These are phyloP conservation scores for cat (Felis catus) DNA, from an alignment of 2,113 vertebrate genomes.

Conservation along the genomic window DNA sequence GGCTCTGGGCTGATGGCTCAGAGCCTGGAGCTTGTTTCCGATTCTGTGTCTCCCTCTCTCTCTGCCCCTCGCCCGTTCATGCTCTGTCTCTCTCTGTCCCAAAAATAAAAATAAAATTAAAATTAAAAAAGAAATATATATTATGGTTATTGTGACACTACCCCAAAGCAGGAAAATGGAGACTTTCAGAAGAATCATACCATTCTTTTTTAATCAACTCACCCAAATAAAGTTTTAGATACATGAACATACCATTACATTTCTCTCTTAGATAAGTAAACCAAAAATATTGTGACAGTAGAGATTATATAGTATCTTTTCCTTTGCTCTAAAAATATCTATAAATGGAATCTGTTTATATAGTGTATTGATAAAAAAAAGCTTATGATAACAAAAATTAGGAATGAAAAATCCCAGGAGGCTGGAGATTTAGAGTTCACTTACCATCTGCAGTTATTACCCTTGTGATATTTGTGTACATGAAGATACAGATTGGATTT, in stretches of 20 bases:
- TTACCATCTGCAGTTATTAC: constrained; percentile 36
- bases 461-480: not conserved
- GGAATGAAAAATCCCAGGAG: not conserved
- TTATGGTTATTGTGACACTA: not conserved
- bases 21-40: too few species aligned
- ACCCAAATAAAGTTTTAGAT: not conserved
- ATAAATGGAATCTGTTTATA: constrained; percentile 48
- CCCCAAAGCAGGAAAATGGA: not conserved
- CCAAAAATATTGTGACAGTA: not conserved
- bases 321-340: not conserved
- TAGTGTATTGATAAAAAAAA: constrained; percentile 49
- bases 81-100: too few species aligned
- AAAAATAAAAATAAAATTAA: too few species aligned
- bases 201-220: not conserved
- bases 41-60: too few species aligned
- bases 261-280: constrained; percentile 16
- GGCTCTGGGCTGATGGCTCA: too few species aligned
- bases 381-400: constrained; percentile 30
- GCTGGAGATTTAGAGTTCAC: not conserved
- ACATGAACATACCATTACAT: not conserved
- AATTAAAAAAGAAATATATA: too few species aligned
- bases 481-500: constrained; percentile 48
- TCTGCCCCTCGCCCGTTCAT: too few species aligned
- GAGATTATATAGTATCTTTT: not conserved
- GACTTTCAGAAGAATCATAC: not conserved